Evolutionary conservation across 35 echinoderm and acorn worm genomes (phyloP).

Genomic region (Patiria miniata): DNA sequence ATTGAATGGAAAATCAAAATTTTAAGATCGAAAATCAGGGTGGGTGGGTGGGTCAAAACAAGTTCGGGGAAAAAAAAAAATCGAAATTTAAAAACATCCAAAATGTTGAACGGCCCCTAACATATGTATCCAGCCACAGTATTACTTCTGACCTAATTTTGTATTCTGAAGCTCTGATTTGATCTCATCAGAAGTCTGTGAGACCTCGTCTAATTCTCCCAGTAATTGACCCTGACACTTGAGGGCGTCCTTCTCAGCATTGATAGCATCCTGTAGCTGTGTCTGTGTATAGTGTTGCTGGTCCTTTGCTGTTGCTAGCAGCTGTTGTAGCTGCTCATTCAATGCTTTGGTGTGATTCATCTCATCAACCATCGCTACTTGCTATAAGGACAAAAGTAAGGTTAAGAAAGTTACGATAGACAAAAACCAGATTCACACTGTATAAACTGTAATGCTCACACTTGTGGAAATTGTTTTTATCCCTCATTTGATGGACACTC

Average conservation of each 20-base stretch:
- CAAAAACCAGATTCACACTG: no score
- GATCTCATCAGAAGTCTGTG: background rate
- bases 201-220: background rate
- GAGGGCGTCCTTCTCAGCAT: background rate
- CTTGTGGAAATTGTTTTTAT: no score
- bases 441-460: no score
- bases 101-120: no score
- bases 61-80: no score
- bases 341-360: background rate
- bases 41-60: no score
- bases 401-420: no score
- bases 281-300: slow-evolving; percentile 3
- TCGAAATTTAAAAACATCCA: no score
- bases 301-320: background rate
- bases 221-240: background rate
- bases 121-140: no score
- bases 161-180: background rate
- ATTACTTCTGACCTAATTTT: slow-evolving; percentile 33
- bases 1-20: no score
- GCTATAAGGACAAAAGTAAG: background rate
- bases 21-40: no score
- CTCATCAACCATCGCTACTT: background rate
- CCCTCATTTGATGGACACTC: no score
- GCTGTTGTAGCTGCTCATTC: background rate
- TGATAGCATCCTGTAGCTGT: background rate